Percentiles rank a stretch among this genome's conserved stretches.
Evolutionary conservation across 2,888 invertebrate species (phyloP).

Genomic region (Laothoe populi): DNA sequence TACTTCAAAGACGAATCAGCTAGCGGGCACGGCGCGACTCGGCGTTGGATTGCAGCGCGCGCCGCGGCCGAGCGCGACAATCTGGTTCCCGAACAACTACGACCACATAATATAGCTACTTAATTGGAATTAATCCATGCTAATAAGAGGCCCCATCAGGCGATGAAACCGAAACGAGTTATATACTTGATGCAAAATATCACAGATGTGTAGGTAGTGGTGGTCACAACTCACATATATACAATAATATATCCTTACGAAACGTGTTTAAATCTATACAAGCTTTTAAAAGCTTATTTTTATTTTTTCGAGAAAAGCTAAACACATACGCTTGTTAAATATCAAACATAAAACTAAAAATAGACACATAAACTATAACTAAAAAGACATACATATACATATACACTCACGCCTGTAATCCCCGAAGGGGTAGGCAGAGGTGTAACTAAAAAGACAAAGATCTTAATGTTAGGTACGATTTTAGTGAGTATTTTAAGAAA

Average conservation of each 20-base stretch:
- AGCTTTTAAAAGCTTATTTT: neutral
- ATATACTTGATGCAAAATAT: constrained; percentile 47
- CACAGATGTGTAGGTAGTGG: constrained; percentile 30
- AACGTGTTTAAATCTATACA: constrained; percentile 1
- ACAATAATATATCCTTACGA: neutral
- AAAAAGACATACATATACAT: too few relatives aligned
- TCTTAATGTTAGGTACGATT: too few relatives aligned
- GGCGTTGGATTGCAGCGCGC: constrained; percentile 23
- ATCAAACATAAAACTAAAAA: neutral
- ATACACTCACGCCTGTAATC: too few relatives aligned
- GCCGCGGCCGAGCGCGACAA: constrained; percentile 36
- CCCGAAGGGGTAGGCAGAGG: too few relatives aligned
- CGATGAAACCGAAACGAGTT: constrained; percentile 56
- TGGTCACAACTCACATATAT: neutral
- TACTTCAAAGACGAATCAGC: neutral
- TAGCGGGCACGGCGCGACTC: constrained; percentile 29
- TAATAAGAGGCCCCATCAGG: constrained; percentile 70
- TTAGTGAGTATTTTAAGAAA: too few relatives aligned
- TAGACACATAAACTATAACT: too few relatives aligned
- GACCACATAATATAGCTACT: constrained; percentile 53
- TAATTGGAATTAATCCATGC: constrained; percentile 71
- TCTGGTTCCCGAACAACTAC: constrained; percentile 44
- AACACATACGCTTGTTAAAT: neutral
- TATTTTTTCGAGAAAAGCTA: neutral
- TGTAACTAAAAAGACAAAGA: too few relatives aligned